These are phyloP conservation scores for Phyllopteryx taeniolatus DNA, from an alignment of 2,113 vertebrate genomes.

Conservation along the genomic window DNA sequence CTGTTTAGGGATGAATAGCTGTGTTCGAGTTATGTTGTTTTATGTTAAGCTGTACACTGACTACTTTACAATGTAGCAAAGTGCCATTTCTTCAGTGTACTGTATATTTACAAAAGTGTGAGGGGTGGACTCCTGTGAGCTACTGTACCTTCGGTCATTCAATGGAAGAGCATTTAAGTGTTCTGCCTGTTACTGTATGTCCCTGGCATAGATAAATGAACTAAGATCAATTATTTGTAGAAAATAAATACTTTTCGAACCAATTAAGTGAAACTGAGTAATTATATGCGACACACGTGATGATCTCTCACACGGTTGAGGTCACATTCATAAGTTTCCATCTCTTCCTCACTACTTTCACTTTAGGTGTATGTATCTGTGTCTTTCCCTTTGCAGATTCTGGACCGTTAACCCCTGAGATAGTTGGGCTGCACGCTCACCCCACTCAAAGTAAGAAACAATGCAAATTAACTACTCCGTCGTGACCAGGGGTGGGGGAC, in stretches of 20 bases:
- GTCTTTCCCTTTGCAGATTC: background rate
- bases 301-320: background rate
- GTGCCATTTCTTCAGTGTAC: background rate
- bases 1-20: background rate
- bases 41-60: background rate
- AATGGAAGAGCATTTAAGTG: background rate
- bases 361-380: background rate
- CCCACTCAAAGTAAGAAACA: background rate
- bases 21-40: background rate
- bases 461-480: background rate
- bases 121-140: background rate
- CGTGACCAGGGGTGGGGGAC: background rate
- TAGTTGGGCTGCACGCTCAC: background rate
- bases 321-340: no score
- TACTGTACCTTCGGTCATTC: background rate
- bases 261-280: background rate
- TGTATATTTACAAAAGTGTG: background rate
- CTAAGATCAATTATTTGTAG: background rate
- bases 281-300: background rate
- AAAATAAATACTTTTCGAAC: background rate
- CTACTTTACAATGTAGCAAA: background rate
- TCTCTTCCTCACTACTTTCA: background rate
- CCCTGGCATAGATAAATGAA: no score
- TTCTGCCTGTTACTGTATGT: no score
- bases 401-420: slow-evolving; percentile 1